Evolutionary conservation across 1,140 invertebrate genomes (phyloP), one percentile per base, ranked within the genome.

Genomic region (Globodera ellingtonae): DNA sequence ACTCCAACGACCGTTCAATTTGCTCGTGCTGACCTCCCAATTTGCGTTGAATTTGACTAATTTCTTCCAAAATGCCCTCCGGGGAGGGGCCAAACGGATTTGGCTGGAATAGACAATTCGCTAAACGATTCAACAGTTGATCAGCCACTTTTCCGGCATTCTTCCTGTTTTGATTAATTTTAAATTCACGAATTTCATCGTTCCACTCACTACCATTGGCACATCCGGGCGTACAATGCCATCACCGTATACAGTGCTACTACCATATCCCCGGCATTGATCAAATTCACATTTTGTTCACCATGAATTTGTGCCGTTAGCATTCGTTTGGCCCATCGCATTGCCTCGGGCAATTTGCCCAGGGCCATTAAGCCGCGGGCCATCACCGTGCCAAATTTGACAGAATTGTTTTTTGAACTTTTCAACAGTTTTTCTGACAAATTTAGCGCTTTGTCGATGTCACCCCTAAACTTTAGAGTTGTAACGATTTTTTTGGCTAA

Each of bases 261-360:
- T 4, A 59, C 56, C 56, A 59, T 59, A n/a, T 59, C 9, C 10
- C 56, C 15, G 24, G 9, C 67, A 35, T 70, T 35, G n/a, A 0
- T 6, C 24, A 47, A 65, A 3, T 65, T 21, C 59, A 65, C 59
- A 65, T 65, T 21, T 65, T 65, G 13, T 13, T 18, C 46, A 15
- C 7, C 67, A 47, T 21, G 59, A 65, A 65, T 18, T 47, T 10
- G 15, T 70, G 24, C 67, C 67, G 24, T 70, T 10, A 70, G 24
- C 24, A 47, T 15, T 70, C 67, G 7, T 46, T 70, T 70, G 7
- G 67, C 21, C 67, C 67, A 70, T 8, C 67, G 67, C 67, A 70
- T 35, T 70, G 67, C 67, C 67, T 70, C 67, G 9, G 46, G 24
- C 24, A 35, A 44, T 35, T 21, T 70, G n/a, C 67, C 67, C 10